These are phyloP conservation scores for Thumatha senex DNA, from an alignment of 2,888 invertebrate species.

Conservation along the genomic window DNA sequence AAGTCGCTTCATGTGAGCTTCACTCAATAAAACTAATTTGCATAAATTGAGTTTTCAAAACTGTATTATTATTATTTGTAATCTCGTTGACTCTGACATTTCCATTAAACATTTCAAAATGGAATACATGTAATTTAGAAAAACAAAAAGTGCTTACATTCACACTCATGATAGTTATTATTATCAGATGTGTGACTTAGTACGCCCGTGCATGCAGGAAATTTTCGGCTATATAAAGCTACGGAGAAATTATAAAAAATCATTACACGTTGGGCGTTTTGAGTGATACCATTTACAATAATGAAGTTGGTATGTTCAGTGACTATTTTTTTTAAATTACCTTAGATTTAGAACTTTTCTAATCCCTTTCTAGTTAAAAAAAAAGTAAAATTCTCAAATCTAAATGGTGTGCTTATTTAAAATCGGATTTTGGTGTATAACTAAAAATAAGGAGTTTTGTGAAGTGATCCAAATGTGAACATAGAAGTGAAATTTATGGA, in stretches of 20 bases:
- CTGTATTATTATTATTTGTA: too few species aligned
- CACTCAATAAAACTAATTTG: too few species aligned
- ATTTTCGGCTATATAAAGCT: conserved; percentile 67
- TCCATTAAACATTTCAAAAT: too few species aligned
- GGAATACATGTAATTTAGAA: not conserved
- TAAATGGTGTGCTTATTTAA: too few species aligned
- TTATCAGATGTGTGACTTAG: conserved; percentile 48
- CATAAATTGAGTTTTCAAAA: too few species aligned
- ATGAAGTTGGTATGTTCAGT: conserved; percentile 70
- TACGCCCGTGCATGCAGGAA: conserved; percentile 40
- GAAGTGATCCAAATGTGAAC: not conserved
- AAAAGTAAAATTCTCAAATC: too few species aligned
- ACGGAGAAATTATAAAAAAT: conserved; percentile 52
- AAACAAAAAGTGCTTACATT: conserved; percentile 27
- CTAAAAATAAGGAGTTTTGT: not conserved
- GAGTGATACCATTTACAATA: conserved; percentile 38
- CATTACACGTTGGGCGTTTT: conserved; percentile 53
- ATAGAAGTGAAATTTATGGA: not conserved
- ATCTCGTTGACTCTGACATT: too few species aligned
- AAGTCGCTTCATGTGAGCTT: too few species aligned
- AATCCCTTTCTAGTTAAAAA: not conserved
- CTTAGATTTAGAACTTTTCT: not conserved
- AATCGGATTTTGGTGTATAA: too few species aligned
- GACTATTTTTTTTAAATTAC: not conserved
- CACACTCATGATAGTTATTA: conserved; percentile 25